phyloP scores from a whole-genome alignment of 2,797 vertebrate species.

The Taeniopygia guttata region DNA sequence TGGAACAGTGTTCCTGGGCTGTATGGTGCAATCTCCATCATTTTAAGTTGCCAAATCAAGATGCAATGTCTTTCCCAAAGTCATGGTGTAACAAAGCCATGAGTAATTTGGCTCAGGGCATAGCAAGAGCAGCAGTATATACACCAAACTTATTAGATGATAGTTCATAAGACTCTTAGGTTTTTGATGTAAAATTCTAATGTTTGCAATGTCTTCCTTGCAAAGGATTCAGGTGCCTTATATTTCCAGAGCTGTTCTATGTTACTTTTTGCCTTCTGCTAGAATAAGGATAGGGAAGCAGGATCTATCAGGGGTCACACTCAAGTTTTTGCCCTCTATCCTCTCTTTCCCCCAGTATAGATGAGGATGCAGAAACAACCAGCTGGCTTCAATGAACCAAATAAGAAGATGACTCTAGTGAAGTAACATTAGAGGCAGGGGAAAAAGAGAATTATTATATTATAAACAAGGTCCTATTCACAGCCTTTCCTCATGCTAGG shows the following conservation, averaged over 20 bases:
- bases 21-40: not conserved
- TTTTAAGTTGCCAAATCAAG: not conserved
- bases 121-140: not conserved
- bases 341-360: fast-evolving
- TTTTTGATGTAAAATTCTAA: not conserved
- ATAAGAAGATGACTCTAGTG: not conserved
- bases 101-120: not conserved
- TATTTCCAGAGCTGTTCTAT: not conserved
- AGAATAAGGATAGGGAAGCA: not conserved
- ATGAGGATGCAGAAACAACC: not conserved
- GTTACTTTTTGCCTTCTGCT: not conserved
- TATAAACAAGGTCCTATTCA: not conserved
- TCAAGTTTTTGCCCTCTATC: not conserved
- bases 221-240: not conserved
- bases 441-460: not conserved
- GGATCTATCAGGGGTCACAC: not conserved
- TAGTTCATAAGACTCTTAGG: not conserved
- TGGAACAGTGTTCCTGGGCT: not conserved
- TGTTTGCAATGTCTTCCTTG: not conserved
- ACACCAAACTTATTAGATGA: not conserved
- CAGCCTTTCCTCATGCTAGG: not conserved
- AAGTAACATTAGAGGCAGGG: not conserved
- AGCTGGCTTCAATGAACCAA: not conserved
- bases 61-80: not conserved
- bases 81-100: not conserved